Evolutionary conservation across 1,140 invertebrate genomes (phyloP), one percentile per base, ranked within the genome.

Genomic region (Hylyphantes graminicola): DNA sequence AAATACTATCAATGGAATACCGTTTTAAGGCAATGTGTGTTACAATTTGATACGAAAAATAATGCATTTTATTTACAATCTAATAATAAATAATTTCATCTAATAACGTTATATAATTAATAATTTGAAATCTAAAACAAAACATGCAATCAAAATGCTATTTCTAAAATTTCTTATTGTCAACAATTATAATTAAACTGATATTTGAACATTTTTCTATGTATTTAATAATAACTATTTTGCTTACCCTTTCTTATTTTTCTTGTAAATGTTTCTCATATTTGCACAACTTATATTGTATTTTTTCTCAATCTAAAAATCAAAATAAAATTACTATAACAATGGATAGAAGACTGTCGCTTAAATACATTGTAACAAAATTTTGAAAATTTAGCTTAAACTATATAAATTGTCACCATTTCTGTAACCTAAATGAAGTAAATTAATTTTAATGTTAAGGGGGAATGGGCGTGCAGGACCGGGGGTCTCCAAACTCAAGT

Each of bases 231-330:
- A 53, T 54, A 35, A 35, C 35, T 35, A 10, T 53, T n/a, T 53
- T 70, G 19, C 96, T 95, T 96, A 97, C 96, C 96, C 96, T 94
- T 98, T 98, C 93, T 94, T 96, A 93, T 97, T 98, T 94, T 96
- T 96, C 93, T 97, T 96, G 94, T 96, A 98, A 92, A 98, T 94
- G 92, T 96, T 97, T 94, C 96, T 96, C 92, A 98, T 97, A 93
- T 95, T 96, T 91, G 95, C 94, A 92, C 95, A 93, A 92, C 96
- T 95, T 93, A 98, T 96, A 94, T 97, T 97, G 94, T 97, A 98
- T 94, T 98, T 99, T 94, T 96, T 96, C 93, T 97, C 95, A 94
- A 98, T 96, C 96, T 98, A 94, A 4, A 61, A 59, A 13, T 21
- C 9, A 74, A 72, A 65, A 2, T 11, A 1, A 21, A 0, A 8